Base-by-base conservation (phyloP, 2,888 invertebrate genomes). In the Eristalis arbustorum region DNA sequence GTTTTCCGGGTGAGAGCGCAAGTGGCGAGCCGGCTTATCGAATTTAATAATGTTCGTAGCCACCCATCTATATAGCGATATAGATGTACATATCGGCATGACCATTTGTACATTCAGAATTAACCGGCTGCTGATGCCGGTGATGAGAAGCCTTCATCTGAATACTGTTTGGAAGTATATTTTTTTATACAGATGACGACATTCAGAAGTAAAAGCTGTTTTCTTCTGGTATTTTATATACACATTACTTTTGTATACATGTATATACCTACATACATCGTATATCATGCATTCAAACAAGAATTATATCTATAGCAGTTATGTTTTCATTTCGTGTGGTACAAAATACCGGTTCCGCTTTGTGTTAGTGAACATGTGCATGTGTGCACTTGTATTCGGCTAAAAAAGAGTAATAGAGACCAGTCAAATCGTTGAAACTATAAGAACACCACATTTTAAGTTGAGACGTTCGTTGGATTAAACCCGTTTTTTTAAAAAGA, bases 381-480 rank as follows among this genome's bases (percentile, higher is more conserved):
- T 42, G 42, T 42, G 42, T 14, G 42, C n/a, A 42, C n/a, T 18
- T 49, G 49, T 49, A 49, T 49, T 49, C 49, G 49, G 2, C 18
- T 4, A 23, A 31, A 71, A 42, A 74, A 78, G 42, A 78, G 83
- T 68, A 73, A 67, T 74, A 67, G 78, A 49, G 74, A 18, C 71
- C 61, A 42, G 78, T 14, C 74, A 49, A 72, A 73, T 57, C 61
- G 71, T 77, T 69, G n/a, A 66, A 31, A 68, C 67, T 37, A 63
- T 49, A 66, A 67, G 78, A 71, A 75, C 59, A 83, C 71, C 62
- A 69, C 87, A 87, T 87, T 87, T 68, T 64, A 83, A 87, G 87
- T 87, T 87, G 83, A 79, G 87, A 83, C 87, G 78, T 87, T 83
- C 83, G 67, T 49, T 72, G 57, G 72, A 68, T 75, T 75, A 79